phyloP scores from a whole-genome alignment of 2,888 invertebrate species.

The Smittia sp. region DNA sequence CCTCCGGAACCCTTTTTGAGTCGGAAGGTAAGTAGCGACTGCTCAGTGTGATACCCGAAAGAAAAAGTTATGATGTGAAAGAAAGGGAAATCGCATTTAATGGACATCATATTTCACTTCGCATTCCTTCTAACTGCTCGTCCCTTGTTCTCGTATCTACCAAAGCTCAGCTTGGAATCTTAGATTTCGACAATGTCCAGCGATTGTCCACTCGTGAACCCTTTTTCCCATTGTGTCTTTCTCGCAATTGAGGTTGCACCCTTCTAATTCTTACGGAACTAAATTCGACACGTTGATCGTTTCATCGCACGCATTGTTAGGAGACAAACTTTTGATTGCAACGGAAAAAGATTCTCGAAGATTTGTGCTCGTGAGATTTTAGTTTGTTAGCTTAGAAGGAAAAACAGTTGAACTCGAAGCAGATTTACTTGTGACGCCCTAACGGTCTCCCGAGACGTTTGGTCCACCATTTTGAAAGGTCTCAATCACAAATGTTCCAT shows the following conservation, averaged over 20 bases:
- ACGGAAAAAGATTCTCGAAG: not conserved
- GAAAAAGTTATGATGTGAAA: slow-evolving; percentile 38
- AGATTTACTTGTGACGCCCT: too few relatives aligned
- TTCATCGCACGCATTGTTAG: not conserved
- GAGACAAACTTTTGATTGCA: slow-evolving; percentile 38
- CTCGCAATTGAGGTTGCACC: too few relatives aligned
- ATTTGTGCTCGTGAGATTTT: not conserved
- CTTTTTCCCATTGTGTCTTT: slow-evolving; percentile 15
- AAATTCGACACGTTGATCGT: slow-evolving; percentile 41
- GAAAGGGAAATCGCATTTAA: slow-evolving; percentile 32
- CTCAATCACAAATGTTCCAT: not conserved
- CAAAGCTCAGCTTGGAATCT: slow-evolving; percentile 7
- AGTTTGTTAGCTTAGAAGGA: not conserved
- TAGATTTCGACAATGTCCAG: slow-evolving; percentile 35
- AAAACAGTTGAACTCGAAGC: not conserved
- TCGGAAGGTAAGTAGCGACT: not conserved
- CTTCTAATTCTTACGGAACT: slow-evolving; percentile 28
- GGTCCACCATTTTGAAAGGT: not conserved
- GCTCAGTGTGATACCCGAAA: slow-evolving; percentile 29
- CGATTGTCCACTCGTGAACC: slow-evolving; percentile 22
- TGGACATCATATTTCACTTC: slow-evolving; percentile 40
- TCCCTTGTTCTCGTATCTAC: not conserved
- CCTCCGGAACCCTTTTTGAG: slow-evolving; percentile 5
- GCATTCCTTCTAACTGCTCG: slow-evolving; percentile 21
- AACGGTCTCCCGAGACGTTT: not conserved